phyloP scores from a whole-genome alignment of 2,888 invertebrate genomes.

The Cosmia pyralina region DNA sequence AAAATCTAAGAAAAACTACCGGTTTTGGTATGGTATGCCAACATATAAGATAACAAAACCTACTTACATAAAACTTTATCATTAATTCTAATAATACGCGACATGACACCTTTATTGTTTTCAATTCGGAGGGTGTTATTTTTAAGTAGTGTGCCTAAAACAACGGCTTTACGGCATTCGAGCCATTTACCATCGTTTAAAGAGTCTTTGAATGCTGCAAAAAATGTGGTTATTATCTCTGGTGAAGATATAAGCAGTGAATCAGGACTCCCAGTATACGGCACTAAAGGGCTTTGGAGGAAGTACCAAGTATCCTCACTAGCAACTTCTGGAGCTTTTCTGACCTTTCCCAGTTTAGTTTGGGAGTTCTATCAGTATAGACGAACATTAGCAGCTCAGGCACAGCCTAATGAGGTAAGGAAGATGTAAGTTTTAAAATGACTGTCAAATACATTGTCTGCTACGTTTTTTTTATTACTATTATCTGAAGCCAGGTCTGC shows the following conservation, averaged over 20 bases:
- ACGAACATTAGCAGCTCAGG: constrained; percentile 92
- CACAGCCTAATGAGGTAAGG: constrained; percentile 91
- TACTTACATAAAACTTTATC: background rate
- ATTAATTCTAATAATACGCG: background rate
- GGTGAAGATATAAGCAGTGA: constrained; percentile 94
- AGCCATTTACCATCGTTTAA: constrained; percentile 31
- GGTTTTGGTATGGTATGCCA: background rate
- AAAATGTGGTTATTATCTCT: constrained; percentile 86
- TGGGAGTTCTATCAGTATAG: constrained; percentile 96
- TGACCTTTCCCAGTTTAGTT: constrained; percentile 92
- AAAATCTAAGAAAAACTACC: background rate
- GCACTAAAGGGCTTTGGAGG: constrained; percentile 92
- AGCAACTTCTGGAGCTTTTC: constrained; percentile 92
- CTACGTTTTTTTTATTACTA: background rate
- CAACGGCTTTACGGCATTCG: constrained; percentile 10
- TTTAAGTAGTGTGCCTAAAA: constrained; percentile 16
- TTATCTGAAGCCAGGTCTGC: background rate
- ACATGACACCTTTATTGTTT: background rate
- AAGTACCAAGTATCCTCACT: constrained; percentile 79
- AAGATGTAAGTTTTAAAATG: background rate
- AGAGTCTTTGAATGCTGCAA: constrained; percentile 31
- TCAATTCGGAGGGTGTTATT: constrained; percentile 16
- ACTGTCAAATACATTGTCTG: background rate
- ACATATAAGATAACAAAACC: background rate
- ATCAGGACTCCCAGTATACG: constrained; percentile 94